Base-by-base conservation (phyloP, 2,888 invertebrate species). In the Trissolcus brochymenae region DNA sequence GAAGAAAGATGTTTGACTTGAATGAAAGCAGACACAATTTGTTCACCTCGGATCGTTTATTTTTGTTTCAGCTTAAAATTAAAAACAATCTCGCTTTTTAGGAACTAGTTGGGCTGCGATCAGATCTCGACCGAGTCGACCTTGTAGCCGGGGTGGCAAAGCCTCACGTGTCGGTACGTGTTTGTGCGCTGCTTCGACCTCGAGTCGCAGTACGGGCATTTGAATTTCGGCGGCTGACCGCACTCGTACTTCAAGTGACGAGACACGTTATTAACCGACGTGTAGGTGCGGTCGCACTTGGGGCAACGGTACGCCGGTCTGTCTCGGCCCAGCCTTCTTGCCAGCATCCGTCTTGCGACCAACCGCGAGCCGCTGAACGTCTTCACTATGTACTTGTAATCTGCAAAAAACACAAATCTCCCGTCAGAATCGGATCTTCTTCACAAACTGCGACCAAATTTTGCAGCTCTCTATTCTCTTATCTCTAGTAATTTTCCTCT, bases 231-330 rank as follows among this genome's bases (percentile, higher is more conserved):
- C 41, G 77, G 74, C 19, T 76, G 66, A 6, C 80, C 80, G 54
- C 82, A 82, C 51, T 82, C 82, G 61, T 81, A 82, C 54, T 81
- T 79, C 46, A 78, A 74, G 53, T 82, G 82, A 6, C 77, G 74
- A 11, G 72, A 62, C 19, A 79, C 76, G 53, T 79, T 79, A 57
- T 79, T 76, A 41, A 71, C 74, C 9, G 79, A 76, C 46, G 65
- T 79, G 66, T 79, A 79, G 59, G 51, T 74, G 16, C 87, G 85
- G n/a, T 82, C 82, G 74, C 89, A 89, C 3, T 77, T 82, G 0
- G 82, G 82, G 51, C 86, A 86, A 0, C 79, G 80, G 50, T 53
- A 74, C n/a, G 62, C 57, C 14, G 70, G 65, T n/a, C 53, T 50
- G 6, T 67, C 62, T 11, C 50, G 51, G 14, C 46, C 9, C 6